These are phyloP conservation scores for Pandemis cinnamomeana DNA, from an alignment of 2,888 invertebrate genomes.

Conservation along the genomic window DNA sequence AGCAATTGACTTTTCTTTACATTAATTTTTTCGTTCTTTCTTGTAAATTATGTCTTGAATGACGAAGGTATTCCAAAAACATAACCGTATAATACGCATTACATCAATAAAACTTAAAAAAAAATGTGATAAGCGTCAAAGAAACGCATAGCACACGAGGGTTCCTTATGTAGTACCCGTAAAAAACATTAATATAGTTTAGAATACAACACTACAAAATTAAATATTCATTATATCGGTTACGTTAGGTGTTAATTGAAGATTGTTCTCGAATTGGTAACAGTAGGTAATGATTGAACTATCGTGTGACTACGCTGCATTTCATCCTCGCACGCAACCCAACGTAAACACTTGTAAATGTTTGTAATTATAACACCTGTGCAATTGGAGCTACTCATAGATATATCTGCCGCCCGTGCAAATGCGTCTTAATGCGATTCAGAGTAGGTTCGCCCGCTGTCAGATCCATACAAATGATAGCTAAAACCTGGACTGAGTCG, in stretches of 20 bases:
- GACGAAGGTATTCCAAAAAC: too few species aligned
- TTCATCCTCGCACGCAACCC: slow-evolving; percentile 36
- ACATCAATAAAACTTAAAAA: neutral
- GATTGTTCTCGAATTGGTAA: slow-evolving; percentile 28
- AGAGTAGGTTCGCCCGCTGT: too few species aligned
- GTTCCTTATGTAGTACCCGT: too few species aligned
- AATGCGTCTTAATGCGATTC: neutral
- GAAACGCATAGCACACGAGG: too few species aligned
- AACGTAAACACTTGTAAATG: slow-evolving; percentile 8
- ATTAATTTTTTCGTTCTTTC: too few species aligned
- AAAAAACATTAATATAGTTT: too few species aligned
- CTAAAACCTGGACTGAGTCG: too few species aligned
- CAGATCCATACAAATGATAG: too few species aligned
- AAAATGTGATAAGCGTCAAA: neutral
- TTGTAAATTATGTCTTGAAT: too few species aligned
- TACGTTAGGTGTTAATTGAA: slow-evolving; percentile 31
- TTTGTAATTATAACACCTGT: slow-evolving; percentile 3
- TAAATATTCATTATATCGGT: slow-evolving; percentile 12
- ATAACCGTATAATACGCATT: neutral
- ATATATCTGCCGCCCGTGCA: neutral
- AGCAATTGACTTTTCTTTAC: too few species aligned
- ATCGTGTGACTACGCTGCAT: slow-evolving; percentile 14
- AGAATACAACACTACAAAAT: too few species aligned
- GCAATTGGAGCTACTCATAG: neutral
- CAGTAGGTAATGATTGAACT: slow-evolving; percentile 14